phyloP scores from a whole-genome alignment of 2,113 vertebrate species.

The Trinectes maculatus region DNA sequence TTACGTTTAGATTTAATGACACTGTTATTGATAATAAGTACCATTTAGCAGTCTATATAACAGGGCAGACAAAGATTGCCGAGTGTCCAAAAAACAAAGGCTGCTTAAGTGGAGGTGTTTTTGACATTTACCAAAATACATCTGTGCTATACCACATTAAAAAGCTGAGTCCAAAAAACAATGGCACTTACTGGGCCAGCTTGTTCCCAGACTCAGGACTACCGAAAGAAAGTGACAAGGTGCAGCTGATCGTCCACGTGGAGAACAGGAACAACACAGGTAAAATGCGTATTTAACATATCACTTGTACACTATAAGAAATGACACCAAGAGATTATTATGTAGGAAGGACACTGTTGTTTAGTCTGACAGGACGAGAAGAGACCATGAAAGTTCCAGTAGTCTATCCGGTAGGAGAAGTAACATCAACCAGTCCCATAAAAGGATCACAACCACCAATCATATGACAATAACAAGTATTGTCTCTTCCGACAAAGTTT shows the following conservation, averaged over 20 bases:
- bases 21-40: accelerated
- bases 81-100: accelerated
- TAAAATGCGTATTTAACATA: slow-evolving; percentile 1
- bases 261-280: slow-evolving; percentile 15
- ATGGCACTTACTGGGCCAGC: slow-evolving; percentile 28
- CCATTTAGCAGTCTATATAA: slow-evolving; percentile 9
- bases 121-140: not conserved
- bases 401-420: no score
- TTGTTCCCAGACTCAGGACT: accelerated
- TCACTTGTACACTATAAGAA: not conserved
- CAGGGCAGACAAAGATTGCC: slow-evolving; percentile 8
- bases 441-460: no score
- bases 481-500: no score
- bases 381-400: no score
- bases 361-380: no score
- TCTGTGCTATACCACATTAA: slow-evolving; percentile 32
- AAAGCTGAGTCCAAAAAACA: slow-evolving; percentile 13
- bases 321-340: not conserved
- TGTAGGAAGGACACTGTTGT: not conserved
- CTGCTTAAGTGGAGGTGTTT: not conserved
- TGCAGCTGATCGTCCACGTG: slow-evolving; percentile 21
- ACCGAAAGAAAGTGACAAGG: not conserved
- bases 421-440: no score
- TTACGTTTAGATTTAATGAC: slow-evolving; percentile 47
- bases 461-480: no score